Evolutionary conservation across 2,797 vertebrate species (phyloP), one percentile per base, ranked within the genome.

Genomic region (Glyptemys insculpta): DNA sequence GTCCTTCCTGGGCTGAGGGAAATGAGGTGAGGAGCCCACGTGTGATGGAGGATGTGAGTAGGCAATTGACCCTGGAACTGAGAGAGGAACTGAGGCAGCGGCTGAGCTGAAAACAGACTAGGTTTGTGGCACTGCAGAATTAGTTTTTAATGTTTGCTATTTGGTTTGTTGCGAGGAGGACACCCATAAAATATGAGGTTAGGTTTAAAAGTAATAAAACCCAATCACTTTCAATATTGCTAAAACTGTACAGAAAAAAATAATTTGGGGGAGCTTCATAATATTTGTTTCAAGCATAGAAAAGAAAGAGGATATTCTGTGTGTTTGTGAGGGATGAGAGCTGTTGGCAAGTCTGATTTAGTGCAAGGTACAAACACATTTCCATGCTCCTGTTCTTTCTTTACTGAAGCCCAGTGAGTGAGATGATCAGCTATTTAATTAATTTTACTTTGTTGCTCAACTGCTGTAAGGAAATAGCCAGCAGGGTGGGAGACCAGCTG

Each of bases 221-320:
- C 27, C 74, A 29, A 16, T 29, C 27, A 49, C 74, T 31, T 23
- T 83, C 47, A 57, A 37, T 37, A 23, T 41, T 72, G n/a, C 19
- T 37, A 86, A 88, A 86, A 79, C 29, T 1, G 1, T 29, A 29
- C 5, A n/a, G 88, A 50, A 82, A 34, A 53, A 86, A 92, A 2
- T 4, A n/a, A 52, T 25, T 79, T 0, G 80, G 81, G 74, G 34
- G 76, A 87, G 81, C 76, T 54, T 27, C 21, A 49, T 41, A 62
- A 85, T 11, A 83, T 2, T 19, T 94, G 23, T 81, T 92, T 84
- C 86, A 95, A 89, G 34, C 52, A 86, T 2, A 56, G 79, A 65
- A 59, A 83, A 78, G 0, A 0, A 19, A 68, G 65, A n/a, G 18
- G n/a, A 15, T 68, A 34, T 9, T 10, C 11, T 27, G 4, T 76